Evolutionary conservation across 2,113 vertebrate genomes (phyloP).

Genomic region (Orycteropus afer): DNA sequence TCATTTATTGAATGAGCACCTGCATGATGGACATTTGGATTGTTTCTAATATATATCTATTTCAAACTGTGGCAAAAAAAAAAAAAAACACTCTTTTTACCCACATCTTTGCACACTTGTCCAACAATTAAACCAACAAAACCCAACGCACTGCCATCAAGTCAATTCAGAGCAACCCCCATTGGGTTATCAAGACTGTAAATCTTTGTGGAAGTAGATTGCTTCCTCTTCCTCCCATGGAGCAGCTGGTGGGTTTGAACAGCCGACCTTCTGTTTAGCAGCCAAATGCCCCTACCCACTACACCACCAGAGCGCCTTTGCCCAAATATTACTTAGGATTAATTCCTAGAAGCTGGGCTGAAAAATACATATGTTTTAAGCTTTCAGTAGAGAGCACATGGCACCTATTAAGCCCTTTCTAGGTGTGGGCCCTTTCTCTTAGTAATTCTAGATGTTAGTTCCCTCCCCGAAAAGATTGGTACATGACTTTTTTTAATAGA

Average conservation of each 20-base stretch:
- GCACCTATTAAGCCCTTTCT: rapidly evolving
- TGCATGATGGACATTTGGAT: not conserved
- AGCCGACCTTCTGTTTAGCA: too few species aligned
- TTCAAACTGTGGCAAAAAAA: not conserved
- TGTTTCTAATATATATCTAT: not conserved
- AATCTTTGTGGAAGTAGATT: too few species aligned
- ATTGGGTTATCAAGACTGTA: too few species aligned
- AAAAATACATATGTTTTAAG: not conserved
- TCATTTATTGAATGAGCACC: not conserved
- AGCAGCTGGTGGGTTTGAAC: too few species aligned
- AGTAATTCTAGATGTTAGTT: not conserved
- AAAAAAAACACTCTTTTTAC: not conserved
- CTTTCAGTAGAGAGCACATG: not conserved
- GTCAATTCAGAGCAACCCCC: too few species aligned
- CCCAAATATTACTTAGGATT: not conserved
- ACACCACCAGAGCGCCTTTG: too few species aligned
- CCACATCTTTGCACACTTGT: not conserved
- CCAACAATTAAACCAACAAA: too few species aligned
- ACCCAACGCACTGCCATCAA: too few species aligned
- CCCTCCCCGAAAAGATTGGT: not conserved
- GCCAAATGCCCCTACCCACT: too few species aligned
- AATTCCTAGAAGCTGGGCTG: not conserved
- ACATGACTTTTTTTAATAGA: not conserved
- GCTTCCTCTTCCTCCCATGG: too few species aligned
- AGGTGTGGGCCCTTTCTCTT: too few species aligned